Conservation (phyloP, 2,888 invertebrate species). For the Baronia brevicornis region DNA sequence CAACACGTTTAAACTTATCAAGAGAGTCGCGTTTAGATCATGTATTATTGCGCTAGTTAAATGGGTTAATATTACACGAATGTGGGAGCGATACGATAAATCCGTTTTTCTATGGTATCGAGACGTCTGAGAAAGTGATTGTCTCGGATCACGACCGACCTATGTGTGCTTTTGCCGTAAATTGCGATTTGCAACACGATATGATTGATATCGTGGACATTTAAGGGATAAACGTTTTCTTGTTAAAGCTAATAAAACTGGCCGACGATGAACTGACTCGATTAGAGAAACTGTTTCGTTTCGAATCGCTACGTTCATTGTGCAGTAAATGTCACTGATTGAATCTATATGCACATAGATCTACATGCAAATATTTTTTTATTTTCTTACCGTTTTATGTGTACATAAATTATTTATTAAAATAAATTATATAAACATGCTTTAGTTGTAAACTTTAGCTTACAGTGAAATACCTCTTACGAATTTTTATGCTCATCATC, state of each 20-base stretch:
- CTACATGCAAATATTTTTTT: no score
- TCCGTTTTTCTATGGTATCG: slow-evolving; percentile 13
- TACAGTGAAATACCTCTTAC: no score
- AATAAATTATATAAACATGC: no score
- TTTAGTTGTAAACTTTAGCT: no score
- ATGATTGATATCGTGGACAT: slow-evolving; percentile 35
- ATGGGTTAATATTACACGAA: no score
- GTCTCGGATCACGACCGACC: slow-evolving; percentile 36
- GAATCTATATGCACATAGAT: no score
- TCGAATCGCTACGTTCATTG: slow-evolving; percentile 10
- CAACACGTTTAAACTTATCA: slow-evolving; percentile 1
- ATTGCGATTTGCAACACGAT: slow-evolving; percentile 35
- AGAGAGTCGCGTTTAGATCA: neutral
- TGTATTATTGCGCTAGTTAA: no score
- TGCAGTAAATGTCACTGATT: slow-evolving; percentile 7
- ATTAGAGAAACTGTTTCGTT: slow-evolving; percentile 11
- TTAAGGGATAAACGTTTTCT: slow-evolving; percentile 38
- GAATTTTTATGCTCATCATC: no score
- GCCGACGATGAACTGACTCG: slow-evolving; percentile 2
- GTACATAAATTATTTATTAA: no score
- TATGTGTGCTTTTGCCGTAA: slow-evolving; percentile 39
- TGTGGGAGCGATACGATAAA: slow-evolving; percentile 1
- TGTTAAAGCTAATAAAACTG: slow-evolving; percentile 18
- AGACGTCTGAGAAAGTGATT: slow-evolving; percentile 42
- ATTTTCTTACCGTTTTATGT: no score